Conservation (phyloP, 2,113 vertebrate species). For the Pseudolaguvia tuberculata region DNA sequence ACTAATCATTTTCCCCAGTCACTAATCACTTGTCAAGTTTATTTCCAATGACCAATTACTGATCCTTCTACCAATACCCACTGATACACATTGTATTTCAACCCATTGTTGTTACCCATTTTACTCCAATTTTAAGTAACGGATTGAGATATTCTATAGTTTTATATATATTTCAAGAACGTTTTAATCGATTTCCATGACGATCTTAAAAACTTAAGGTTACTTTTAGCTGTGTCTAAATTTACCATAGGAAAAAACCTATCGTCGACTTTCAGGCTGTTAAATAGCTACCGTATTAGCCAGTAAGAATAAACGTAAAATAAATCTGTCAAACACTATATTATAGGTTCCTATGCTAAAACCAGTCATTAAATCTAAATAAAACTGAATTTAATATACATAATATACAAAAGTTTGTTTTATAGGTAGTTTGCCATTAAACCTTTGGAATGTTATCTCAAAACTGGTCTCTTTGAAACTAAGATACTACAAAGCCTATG, state of each 20-base stretch:
- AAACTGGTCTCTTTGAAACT: slow-evolving; percentile 40
- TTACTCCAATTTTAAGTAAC: too few relatives aligned
- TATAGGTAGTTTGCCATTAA: slow-evolving; percentile 39
- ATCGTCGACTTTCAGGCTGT: background rate
- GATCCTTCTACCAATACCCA: too few relatives aligned
- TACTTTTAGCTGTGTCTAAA: background rate
- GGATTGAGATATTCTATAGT: too few relatives aligned
- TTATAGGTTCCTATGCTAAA: background rate
- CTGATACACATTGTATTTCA: too few relatives aligned
- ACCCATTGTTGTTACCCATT: too few relatives aligned
- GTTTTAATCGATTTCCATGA: background rate
- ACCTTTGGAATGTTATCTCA: slow-evolving; percentile 48
- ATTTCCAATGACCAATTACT: too few relatives aligned
- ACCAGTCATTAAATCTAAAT: background rate
- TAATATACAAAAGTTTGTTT: too few relatives aligned
- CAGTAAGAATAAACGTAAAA: background rate
- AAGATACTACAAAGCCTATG: slow-evolving; percentile 4
- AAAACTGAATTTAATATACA: too few relatives aligned
- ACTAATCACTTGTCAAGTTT: background rate
- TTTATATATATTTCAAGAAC: too few relatives aligned
- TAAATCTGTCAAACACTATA: background rate
- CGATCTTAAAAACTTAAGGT: background rate
- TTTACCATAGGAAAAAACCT: background rate
- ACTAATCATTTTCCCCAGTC: background rate
- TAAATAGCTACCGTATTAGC: background rate